Conservation (phyloP, 2,113 vertebrate species). For the Naja naja region DNA sequence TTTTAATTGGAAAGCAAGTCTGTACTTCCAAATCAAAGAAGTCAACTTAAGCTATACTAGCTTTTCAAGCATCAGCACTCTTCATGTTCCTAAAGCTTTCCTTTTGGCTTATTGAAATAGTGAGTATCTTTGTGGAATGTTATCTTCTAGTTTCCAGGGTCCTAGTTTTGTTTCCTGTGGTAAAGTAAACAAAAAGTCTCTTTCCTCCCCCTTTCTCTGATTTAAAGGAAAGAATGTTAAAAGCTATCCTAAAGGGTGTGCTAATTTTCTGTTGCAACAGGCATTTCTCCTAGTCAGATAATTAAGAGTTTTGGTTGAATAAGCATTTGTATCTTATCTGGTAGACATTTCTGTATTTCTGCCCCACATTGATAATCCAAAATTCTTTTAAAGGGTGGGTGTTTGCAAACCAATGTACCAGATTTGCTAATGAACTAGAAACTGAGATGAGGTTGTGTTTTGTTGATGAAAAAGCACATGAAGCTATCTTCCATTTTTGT, state of each 20-base stretch:
- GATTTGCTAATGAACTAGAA: neutral
- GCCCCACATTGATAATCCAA: neutral
- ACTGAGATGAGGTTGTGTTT: neutral
- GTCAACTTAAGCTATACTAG: neutral
- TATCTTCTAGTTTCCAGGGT: constrained; percentile 17
- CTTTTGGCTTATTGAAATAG: neutral
- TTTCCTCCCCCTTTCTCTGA: neutral
- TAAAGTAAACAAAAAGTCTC: constrained; percentile 4
- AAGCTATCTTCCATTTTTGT: neutral
- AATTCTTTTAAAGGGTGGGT: neutral
- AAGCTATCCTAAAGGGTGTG: neutral
- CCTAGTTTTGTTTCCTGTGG: constrained; percentile 12
- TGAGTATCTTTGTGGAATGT: neutral
- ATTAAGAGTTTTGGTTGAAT: constrained; percentile 20
- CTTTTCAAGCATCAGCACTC: neutral
- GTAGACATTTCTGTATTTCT: constrained; percentile 11
- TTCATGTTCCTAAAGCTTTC: neutral
- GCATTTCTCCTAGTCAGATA: constrained; percentile 1
- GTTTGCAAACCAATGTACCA: neutral
- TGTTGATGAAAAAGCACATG: neutral
- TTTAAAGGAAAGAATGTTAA: constrained; percentile 10
- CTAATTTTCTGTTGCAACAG: neutral
- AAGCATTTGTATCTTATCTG: constrained; percentile 9
- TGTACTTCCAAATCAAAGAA: neutral
- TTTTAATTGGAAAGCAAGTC: neutral